A percentile compares a stretch with the other conserved stretches of the same genome.
phyloP scores from a whole-genome alignment of 2,888 invertebrate species.

The Drosophila niveifrons region DNA sequence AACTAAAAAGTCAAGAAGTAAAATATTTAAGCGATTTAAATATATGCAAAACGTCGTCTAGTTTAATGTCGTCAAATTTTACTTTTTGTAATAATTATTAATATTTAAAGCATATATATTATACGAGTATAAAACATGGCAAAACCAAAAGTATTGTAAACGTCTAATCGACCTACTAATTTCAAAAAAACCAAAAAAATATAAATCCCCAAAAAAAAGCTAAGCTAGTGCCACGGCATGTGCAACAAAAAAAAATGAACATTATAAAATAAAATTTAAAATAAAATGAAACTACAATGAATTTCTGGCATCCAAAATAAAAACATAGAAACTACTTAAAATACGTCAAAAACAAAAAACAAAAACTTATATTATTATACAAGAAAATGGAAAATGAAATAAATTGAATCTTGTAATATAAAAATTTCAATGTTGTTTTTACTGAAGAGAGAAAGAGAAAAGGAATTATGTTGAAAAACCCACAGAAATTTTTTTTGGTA shows the following conservation, averaged over 20 bases:
- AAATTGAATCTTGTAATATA: constrained; percentile 85
- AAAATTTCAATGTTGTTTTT: constrained; percentile 32
- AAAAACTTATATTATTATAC: constrained; percentile 83
- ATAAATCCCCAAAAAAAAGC: constrained; percentile 42
- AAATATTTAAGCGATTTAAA: constrained; percentile 73
- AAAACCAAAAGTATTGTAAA: constrained; percentile 65
- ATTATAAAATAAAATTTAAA: constrained; percentile 32
- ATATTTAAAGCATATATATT: constrained; percentile 74
- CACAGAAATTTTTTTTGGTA: too few species aligned
- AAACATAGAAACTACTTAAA: constrained; percentile 73
- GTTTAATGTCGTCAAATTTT: constrained; percentile 84
- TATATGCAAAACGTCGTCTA: constrained; percentile 80
- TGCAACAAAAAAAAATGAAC: constrained; percentile 65
- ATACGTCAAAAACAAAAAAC: constrained; percentile 65
- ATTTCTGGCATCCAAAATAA: constrained; percentile 74
- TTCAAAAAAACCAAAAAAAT: constrained; percentile 52
- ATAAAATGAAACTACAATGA: constrained; percentile 61
- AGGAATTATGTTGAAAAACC: too few species aligned
- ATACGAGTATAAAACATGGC: constrained; percentile 60
- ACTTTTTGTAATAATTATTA: constrained; percentile 84
- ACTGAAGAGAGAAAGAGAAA: background rate
- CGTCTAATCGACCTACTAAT: constrained; percentile 69
- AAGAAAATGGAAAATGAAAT: constrained; percentile 82
- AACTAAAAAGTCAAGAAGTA: constrained; percentile 66
- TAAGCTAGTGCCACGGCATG: constrained; percentile 67